Conservation (phyloP, 2,888 invertebrate species). For the Rhogogaster chlorosoma region DNA sequence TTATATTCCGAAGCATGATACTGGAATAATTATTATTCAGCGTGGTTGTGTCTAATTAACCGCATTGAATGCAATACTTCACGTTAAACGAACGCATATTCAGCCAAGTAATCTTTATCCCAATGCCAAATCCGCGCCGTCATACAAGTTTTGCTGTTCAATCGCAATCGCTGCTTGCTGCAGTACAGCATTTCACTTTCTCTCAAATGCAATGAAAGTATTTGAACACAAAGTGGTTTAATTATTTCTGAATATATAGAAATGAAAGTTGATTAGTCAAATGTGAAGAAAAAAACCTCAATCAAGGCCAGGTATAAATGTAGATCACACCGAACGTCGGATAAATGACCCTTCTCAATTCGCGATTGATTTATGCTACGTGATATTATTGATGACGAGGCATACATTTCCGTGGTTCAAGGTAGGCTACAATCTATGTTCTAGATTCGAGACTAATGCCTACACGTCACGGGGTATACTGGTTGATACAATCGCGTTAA, state of each 20-base stretch:
- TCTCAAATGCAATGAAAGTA: not conserved
- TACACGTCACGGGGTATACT: not conserved
- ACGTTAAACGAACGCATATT: not conserved
- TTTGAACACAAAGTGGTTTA: not conserved
- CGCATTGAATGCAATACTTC: not conserved
- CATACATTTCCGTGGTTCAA: slow-evolving; percentile 14
- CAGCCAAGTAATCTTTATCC: not conserved
- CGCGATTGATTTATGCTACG: not conserved
- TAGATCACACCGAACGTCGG: not conserved
- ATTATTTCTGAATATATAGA: not conserved
- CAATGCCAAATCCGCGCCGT: not conserved
- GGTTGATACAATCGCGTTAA: not conserved
- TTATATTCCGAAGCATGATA: not conserved
- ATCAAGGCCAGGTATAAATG: not conserved
- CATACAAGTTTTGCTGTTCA: not conserved
- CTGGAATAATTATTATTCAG: slow-evolving; percentile 1
- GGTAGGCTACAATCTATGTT: slow-evolving; percentile 43
- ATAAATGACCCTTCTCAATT: slow-evolving; percentile 19
- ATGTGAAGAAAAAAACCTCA: not conserved
- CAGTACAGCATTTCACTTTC: not conserved
- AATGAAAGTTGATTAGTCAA: not conserved
- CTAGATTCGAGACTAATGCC: slow-evolving; percentile 14
- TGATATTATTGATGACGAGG: not conserved
- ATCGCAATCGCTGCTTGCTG: not conserved
- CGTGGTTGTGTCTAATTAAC: not conserved